Percentiles rank a stretch among this genome's conserved stretches.
Evolutionary conservation across 1,140 invertebrate genomes (phyloP).

Genomic region (Aporrectodea caliginosa): DNA sequence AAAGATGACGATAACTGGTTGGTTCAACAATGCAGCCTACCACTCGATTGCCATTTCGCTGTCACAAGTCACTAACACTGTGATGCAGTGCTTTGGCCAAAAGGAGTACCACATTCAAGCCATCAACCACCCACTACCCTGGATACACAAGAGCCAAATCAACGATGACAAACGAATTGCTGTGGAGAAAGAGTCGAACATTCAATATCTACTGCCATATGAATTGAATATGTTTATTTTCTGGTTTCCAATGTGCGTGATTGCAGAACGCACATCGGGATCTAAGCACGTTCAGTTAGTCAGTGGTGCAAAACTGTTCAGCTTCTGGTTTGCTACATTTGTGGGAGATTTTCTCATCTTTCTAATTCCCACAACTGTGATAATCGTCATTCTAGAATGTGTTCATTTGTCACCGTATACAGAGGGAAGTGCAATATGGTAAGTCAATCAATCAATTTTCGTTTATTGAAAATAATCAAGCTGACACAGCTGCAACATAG

Average conservation of each 20-base stretch:
- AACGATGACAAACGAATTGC: not conserved
- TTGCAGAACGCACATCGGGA: constrained; percentile 60
- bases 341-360: constrained; percentile 40
- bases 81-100: constrained; percentile 57
- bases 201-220: constrained; percentile 53
- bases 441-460: too few species aligned
- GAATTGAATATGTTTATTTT: constrained; percentile 64
- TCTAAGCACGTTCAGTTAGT: constrained; percentile 60
- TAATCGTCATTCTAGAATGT: constrained; percentile 38
- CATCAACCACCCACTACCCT: constrained; percentile 21
- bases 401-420: too few species aligned
- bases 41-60: constrained; percentile 67
- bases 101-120: constrained; percentile 28
- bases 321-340: constrained; percentile 39
- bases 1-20: constrained; percentile 60
- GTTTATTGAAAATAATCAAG: too few species aligned
- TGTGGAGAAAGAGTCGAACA: not conserved
- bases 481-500: too few species aligned
- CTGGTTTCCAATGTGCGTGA: constrained; percentile 67
- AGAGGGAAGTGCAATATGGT: too few species aligned
- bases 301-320: constrained; percentile 35
- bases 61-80: constrained; percentile 60
- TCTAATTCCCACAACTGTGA: constrained; percentile 33
- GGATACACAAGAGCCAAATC: constrained; percentile 31
- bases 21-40: too few species aligned